phyloP scores from a whole-genome alignment of 1,140 invertebrate species.

The Trichomalopsis sarcophagae region DNA sequence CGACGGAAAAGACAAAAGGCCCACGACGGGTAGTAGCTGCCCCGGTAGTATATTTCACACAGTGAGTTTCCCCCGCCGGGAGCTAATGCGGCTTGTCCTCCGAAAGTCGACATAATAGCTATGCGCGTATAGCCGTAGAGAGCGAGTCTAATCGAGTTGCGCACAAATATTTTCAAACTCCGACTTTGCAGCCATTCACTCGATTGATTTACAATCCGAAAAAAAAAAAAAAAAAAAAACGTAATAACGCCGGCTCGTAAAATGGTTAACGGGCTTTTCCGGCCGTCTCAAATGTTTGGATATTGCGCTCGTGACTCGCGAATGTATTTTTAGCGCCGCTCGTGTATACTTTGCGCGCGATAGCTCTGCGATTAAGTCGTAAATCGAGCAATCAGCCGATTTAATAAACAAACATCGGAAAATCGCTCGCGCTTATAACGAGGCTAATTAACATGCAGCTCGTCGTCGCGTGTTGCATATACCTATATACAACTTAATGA shows the following conservation, averaged over 20 bases:
- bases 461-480: too few relatives aligned
- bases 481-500: slow-evolving; percentile 35
- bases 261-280: too few relatives aligned
- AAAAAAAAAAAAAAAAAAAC: slow-evolving; percentile 1
- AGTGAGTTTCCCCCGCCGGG: slow-evolving; percentile 22
- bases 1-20: slow-evolving; percentile 5
- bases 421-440: not conserved
- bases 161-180: slow-evolving; percentile 62
- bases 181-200: not conserved
- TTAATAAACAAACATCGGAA: slow-evolving; percentile 41
- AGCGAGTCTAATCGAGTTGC: slow-evolving; percentile 63
- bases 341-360: too few relatives aligned
- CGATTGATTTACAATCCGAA: not conserved
- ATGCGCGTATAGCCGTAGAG: not conserved
- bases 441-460: slow-evolving; percentile 15
- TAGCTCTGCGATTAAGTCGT: not conserved
- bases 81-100: slow-evolving; percentile 32
- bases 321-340: not conserved
- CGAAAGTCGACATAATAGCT: slow-evolving; percentile 31
- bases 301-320: slow-evolving; percentile 3
- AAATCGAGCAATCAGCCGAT: slow-evolving; percentile 21
- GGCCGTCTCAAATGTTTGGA: slow-evolving; percentile 44
- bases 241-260: too few relatives aligned
- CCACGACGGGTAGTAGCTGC: not conserved
- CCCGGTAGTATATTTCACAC: not conserved